Evolutionary conservation across 2,888 invertebrate genomes (phyloP).

Genomic region (Neoscelio sp.): DNA sequence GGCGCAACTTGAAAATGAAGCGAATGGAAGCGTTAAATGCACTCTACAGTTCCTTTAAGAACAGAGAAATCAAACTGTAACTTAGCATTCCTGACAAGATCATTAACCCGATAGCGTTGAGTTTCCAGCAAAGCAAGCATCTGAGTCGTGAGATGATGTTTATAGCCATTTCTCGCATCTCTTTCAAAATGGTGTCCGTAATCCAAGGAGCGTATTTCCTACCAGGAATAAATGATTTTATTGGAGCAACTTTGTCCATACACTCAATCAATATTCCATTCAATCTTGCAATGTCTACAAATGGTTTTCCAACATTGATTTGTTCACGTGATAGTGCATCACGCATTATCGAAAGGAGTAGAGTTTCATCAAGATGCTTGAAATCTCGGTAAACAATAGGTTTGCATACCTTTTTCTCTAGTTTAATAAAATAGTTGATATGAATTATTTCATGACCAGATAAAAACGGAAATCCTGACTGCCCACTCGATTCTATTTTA

Average conservation of each 20-base stretch:
- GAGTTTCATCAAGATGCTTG: neutral
- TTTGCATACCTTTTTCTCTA: no score
- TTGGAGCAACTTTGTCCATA: neutral
- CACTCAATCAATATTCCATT: neutral
- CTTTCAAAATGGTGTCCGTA: neutral
- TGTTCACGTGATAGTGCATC: neutral
- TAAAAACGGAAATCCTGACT: constrained; percentile 8
- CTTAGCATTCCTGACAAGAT: neutral
- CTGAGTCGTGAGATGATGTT: neutral
- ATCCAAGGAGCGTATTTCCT: neutral
- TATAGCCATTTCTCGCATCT: neutral
- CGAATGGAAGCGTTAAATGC: constrained; percentile 11
- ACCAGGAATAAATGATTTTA: neutral
- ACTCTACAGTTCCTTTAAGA: constrained; percentile 12
- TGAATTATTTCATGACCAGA: constrained; percentile 14
- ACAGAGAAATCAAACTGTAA: neutral
- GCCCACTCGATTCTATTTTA: neutral
- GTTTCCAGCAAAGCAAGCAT: neutral
- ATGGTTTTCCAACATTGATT: no score
- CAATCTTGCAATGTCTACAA: neutral
- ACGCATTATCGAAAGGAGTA: neutral
- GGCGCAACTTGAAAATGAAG: constrained; percentile 1
- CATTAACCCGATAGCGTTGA: neutral
- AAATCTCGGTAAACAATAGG: neutral
- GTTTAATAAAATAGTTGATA: neutral